Percentiles rank a stretch among this genome's conserved stretches.
Conservation (phyloP, 2,113 vertebrate genomes). For the Alaudala cheleensis region DNA sequence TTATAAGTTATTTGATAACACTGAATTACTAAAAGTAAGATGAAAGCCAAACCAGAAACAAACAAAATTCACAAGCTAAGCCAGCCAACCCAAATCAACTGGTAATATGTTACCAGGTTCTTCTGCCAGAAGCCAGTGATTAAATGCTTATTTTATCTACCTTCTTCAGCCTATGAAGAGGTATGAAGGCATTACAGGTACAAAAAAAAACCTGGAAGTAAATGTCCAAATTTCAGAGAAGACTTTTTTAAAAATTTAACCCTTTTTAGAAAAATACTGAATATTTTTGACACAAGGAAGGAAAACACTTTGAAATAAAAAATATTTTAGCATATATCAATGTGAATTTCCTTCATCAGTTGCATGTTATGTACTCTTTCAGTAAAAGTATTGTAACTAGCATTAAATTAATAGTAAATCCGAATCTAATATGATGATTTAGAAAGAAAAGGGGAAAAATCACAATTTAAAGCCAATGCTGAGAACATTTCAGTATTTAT, state of each 20-base stretch:
- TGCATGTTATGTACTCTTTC: not conserved
- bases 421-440: not conserved
- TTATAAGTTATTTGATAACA: not conserved
- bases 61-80: not conserved
- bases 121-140: not conserved
- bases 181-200: not conserved
- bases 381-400: not conserved
- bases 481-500: not conserved
- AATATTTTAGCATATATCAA: not conserved
- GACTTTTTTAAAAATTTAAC: not conserved
- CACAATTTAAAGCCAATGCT: not conserved
- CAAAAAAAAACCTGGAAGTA: not conserved
- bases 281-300: not conserved
- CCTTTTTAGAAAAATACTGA: not conserved
- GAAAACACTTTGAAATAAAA: not conserved
- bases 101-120: not conserved
- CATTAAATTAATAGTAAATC: not conserved
- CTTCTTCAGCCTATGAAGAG: not conserved
- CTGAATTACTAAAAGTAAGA: not conserved
- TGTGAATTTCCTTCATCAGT: not conserved
- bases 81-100: not conserved
- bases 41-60: not conserved
- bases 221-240: not conserved
- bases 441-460: not conserved
- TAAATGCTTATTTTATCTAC: not conserved